Conservation (phyloP, 1,140 invertebrate species). For the Cotesia vestalis region DNA sequence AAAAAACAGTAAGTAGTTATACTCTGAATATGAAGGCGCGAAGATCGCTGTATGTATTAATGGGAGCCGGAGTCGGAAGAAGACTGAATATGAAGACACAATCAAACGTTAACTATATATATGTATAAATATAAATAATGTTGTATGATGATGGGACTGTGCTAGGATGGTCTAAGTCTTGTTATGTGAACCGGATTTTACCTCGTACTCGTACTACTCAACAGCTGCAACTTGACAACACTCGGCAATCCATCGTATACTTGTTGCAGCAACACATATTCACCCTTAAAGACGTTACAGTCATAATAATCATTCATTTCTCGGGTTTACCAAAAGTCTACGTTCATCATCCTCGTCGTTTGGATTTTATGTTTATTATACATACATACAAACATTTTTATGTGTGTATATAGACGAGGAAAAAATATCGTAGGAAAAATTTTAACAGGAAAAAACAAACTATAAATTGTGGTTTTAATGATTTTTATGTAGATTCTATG, state of each 20-base stretch:
- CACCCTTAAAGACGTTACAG: not conserved
- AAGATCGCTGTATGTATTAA: not conserved
- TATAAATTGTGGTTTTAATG: too few species aligned
- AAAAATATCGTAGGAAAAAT: too few species aligned
- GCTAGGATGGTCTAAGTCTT: conserved; percentile 20
- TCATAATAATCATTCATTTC: conserved; percentile 19
- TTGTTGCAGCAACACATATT: conserved; percentile 8
- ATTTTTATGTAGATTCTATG: too few species aligned
- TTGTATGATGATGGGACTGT: conserved; percentile 18
- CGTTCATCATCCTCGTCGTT: not conserved
- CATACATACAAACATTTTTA: not conserved
- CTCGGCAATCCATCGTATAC: conserved; percentile 11
- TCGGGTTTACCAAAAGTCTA: conserved; percentile 15
- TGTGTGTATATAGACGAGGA: too few species aligned
- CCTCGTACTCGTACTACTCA: conserved; percentile 22
- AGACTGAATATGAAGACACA: not conserved
- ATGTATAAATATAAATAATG: not conserved
- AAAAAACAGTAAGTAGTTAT: conserved; percentile 3
- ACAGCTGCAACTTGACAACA: conserved; percentile 33
- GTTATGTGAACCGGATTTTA: conserved; percentile 57
- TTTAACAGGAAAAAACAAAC: too few species aligned
- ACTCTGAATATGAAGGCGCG: conserved; percentile 4
- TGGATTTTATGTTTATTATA: not conserved
- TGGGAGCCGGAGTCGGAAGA: not conserved
- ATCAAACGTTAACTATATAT: too few species aligned